phyloP scores from a whole-genome alignment of 2,797 vertebrate species.

The Odontamblyopus lacepedii region DNA sequence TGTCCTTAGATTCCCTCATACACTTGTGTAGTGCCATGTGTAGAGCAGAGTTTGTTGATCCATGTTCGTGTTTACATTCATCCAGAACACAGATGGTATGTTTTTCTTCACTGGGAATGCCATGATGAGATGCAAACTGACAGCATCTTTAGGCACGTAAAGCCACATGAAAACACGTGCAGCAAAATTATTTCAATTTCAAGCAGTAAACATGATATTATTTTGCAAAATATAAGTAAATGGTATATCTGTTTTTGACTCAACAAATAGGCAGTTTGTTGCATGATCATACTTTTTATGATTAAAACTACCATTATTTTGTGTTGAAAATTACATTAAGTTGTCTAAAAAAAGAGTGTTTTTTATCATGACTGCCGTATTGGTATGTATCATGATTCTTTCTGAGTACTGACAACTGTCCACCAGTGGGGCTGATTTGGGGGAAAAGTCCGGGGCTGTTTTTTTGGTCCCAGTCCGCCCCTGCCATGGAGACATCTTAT shows the following conservation, averaged over 20 bases:
- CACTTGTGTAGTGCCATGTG: not conserved
- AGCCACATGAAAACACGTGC: conserved; percentile 42
- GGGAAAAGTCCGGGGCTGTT: too few relatives aligned
- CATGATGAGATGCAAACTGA: conserved; percentile 52
- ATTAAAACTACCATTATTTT: not conserved
- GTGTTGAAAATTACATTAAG: too few relatives aligned
- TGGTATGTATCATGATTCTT: not conserved
- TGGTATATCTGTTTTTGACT: not conserved
- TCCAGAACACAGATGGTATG: conserved; percentile 42
- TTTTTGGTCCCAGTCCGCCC: too few relatives aligned
- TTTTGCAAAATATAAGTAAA: not conserved
- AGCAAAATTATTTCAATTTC: conserved; percentile 28
- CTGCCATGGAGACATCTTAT: too few relatives aligned
- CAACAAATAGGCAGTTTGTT: not conserved
- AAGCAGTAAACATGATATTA: not conserved
- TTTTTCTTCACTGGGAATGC: conserved; percentile 34
- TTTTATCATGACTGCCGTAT: not conserved
- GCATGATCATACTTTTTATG: too few relatives aligned
- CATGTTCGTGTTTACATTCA: conserved; percentile 24
- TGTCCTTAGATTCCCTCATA: not conserved
- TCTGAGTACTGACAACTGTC: too few relatives aligned
- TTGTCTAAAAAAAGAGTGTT: too few relatives aligned
- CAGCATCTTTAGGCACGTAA: conserved; percentile 38
- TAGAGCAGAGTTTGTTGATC: not conserved
- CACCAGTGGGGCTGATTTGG: too few relatives aligned